Evolutionary conservation across 2,888 invertebrate species (phyloP).

Genomic region (Sturmia bella): DNA sequence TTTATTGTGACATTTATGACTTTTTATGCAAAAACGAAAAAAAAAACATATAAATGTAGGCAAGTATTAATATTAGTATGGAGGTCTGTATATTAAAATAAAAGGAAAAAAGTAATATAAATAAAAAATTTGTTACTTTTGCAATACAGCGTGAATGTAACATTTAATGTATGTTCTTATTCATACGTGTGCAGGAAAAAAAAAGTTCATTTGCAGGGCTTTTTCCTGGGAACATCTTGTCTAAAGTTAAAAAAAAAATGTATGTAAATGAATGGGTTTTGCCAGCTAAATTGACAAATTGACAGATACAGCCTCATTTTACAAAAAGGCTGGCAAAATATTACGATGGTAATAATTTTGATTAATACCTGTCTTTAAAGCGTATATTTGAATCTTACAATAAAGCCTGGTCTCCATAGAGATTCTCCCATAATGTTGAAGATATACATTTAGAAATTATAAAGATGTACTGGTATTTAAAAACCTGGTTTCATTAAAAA

Average conservation of each 20-base stretch:
- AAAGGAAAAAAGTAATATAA: not conserved
- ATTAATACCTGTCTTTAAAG: no score
- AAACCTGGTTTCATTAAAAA: not conserved
- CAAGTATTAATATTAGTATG: not conserved
- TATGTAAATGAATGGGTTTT: conserved; percentile 15
- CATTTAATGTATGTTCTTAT: not conserved
- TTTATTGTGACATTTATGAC: conserved; percentile 71
- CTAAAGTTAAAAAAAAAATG: conserved; percentile 33
- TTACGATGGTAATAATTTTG: no score
- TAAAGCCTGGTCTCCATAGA: no score
- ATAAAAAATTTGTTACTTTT: conserved; percentile 15
- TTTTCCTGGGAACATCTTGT: conserved; percentile 34
- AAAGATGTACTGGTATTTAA: no score
- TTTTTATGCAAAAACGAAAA: conserved; percentile 66
- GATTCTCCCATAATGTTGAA: no score
- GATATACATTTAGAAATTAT: no score
- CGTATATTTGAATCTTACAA: no score
- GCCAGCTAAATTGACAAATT: not conserved
- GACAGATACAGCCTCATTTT: no score
- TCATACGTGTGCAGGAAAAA: not conserved
- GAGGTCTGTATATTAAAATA: conserved; percentile 19
- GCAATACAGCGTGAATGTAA: not conserved
- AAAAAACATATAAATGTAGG: not conserved
- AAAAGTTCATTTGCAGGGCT: conserved; percentile 37
- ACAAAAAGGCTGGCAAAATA: no score